Conservation (phyloP, 1,140 invertebrate species). For the Oryctes rhinoceros region DNA sequence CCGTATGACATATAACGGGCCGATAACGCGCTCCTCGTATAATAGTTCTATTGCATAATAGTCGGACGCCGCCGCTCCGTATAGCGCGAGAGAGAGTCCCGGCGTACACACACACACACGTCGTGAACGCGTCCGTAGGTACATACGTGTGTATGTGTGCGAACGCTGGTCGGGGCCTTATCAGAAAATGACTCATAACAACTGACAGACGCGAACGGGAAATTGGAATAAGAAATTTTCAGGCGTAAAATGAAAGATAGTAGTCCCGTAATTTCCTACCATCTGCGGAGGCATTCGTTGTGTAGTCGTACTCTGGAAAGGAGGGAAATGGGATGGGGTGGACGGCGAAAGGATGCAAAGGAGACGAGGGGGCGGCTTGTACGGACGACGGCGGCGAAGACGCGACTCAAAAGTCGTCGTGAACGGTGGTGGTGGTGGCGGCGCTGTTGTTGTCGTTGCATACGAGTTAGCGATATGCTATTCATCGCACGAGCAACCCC, state of each 20-base stretch:
- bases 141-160: not conserved
- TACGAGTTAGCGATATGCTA: constrained; percentile 48
- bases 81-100: constrained; percentile 35
- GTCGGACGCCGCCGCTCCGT: constrained; percentile 48
- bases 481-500: constrained; percentile 49
- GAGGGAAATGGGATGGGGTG: not conserved
- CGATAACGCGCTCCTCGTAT: constrained; percentile 57
- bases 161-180: constrained; percentile 51
- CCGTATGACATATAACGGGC: constrained; percentile 60
- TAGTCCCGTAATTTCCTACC: constrained; percentile 61
- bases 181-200: constrained; percentile 65
- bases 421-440: not conserved
- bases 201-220: constrained; percentile 65
- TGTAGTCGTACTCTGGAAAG: constrained; percentile 38
- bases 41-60: constrained; percentile 57
- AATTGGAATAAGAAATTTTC: constrained; percentile 66
- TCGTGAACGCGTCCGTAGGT: not conserved
- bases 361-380: not conserved
- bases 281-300: constrained; percentile 47
- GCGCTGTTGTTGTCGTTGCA: not conserved
- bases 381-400: not conserved
- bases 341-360: not conserved
- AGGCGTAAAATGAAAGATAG: constrained; percentile 66
- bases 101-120: not conserved
- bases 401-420: not conserved